These are phyloP conservation scores for Lepetodrilus schrolli DNA, from an alignment of 2,888 invertebrate species.

Conservation along the genomic window DNA sequence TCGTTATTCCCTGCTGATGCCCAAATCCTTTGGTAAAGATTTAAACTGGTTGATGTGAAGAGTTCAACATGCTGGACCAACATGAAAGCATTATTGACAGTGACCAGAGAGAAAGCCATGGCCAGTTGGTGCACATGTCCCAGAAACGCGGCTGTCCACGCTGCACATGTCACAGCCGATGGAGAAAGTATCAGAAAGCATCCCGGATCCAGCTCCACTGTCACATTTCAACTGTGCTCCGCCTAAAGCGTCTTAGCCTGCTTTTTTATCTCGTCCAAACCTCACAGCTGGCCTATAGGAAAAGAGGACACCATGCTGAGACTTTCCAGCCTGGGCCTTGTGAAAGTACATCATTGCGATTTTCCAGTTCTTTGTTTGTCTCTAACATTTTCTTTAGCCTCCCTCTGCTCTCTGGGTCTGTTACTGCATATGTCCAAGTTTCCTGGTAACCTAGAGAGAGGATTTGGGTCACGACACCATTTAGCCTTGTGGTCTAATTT, in stretches of 20 bases:
- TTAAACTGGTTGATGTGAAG: constrained; percentile 12
- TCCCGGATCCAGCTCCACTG: background rate
- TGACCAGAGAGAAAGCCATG: background rate
- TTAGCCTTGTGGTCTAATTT: background rate
- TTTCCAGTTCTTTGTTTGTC: background rate
- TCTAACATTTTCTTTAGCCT: background rate
- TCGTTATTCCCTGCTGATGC: background rate
- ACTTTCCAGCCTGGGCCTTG: background rate
- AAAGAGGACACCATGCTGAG: background rate
- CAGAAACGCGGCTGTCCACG: too few species aligned
- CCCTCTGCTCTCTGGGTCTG: background rate
- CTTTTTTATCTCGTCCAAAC: background rate
- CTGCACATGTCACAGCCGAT: background rate
- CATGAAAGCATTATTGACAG: constrained; percentile 9
- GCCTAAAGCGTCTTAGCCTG: too few species aligned
- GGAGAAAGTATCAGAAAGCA: background rate
- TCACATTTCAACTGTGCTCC: background rate
- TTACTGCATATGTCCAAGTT: background rate
- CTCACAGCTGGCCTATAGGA: background rate
- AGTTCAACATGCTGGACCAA: constrained; percentile 2
- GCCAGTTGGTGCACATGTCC: too few species aligned
- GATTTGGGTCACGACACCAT: constrained; percentile 2
- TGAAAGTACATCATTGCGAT: background rate
- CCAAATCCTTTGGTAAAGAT: constrained; percentile 22
- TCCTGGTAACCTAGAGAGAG: constrained; percentile 2